Conservation (phyloP, 2,888 invertebrate species). For the Cerastoderma edule region DNA sequence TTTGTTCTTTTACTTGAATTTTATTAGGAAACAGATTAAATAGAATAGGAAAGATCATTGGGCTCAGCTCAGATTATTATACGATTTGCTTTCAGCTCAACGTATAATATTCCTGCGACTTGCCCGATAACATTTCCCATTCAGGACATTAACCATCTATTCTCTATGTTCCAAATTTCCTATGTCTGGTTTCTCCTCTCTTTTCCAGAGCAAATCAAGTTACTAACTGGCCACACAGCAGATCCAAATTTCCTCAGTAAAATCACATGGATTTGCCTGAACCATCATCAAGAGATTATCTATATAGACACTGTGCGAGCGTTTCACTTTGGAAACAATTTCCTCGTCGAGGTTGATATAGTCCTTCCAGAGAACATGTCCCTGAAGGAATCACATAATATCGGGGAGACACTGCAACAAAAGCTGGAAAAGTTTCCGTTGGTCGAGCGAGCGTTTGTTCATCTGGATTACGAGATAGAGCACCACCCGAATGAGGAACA, state of each 20-base stretch:
- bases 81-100: too few relatives aligned
- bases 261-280: constrained; percentile 81
- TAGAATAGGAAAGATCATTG: too few relatives aligned
- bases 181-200: too few relatives aligned
- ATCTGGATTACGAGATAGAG: constrained; percentile 84
- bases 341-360: constrained; percentile 83
- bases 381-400: constrained; percentile 84
- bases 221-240: constrained; percentile 81
- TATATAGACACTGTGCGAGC: constrained; percentile 85
- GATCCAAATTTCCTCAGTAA: constrained; percentile 81
- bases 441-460: constrained; percentile 85
- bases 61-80: too few relatives aligned
- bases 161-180: too few relatives aligned
- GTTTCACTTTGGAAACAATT: constrained; percentile 85
- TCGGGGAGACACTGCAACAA: constrained; percentile 84
- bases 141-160: too few relatives aligned
- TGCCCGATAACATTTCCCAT: too few relatives aligned
- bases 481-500: constrained; percentile 84
- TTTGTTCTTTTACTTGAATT: too few relatives aligned
- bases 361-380: constrained; percentile 84
- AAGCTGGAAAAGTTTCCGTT: constrained; percentile 84
- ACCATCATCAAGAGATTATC: constrained; percentile 78
- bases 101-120: too few relatives aligned
- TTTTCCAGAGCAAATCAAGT: constrained; percentile 79
- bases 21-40: too few relatives aligned